Evolutionary conservation across 2,888 invertebrate genomes (phyloP).

Genomic region (Dorcus hopei): DNA sequence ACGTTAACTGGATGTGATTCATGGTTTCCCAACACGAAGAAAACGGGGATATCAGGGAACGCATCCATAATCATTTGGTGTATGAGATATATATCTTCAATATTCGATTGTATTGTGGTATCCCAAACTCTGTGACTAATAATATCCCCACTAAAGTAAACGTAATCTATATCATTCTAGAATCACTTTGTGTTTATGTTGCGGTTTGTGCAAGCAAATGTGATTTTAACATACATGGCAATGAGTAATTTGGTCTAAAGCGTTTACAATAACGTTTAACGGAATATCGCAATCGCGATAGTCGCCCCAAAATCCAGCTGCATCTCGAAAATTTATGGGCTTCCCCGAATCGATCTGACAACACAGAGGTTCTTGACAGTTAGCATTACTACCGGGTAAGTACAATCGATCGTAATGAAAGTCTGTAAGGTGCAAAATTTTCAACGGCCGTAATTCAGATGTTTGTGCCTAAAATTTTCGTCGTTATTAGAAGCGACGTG

Average conservation of each 20-base stretch:
- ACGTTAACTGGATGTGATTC: constrained; percentile 70
- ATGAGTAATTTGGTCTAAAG: constrained; percentile 53
- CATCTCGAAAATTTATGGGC: constrained; percentile 33
- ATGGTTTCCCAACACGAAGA: constrained; percentile 62
- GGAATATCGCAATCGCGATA: constrained; percentile 75
- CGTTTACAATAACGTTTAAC: constrained; percentile 62
- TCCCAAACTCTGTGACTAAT: constrained; percentile 82
- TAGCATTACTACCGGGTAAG: constrained; percentile 59
- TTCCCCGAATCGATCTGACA: constrained; percentile 58
- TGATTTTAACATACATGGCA: constrained; percentile 17
- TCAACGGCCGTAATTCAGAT: background rate
- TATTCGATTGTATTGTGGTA: constrained; percentile 63
- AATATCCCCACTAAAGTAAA: constrained; percentile 81
- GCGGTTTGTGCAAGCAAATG: constrained; percentile 40
- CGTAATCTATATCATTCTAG: constrained; percentile 45
- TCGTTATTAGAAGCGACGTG: background rate
- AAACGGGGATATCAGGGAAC: constrained; percentile 53
- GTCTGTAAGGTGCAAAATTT: constrained; percentile 65
- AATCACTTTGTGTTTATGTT: constrained; percentile 42
- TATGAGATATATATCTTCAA: constrained; percentile 53
- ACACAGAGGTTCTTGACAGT: constrained; percentile 72
- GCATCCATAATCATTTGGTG: constrained; percentile 41
- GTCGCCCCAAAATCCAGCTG: constrained; percentile 76
- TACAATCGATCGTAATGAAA: constrained; percentile 77
- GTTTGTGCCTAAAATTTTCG: background rate